Percentiles rank a stretch among this genome's conserved stretches.
Conservation (phyloP, 2,113 vertebrate genomes). For the Cebus imitator region DNA sequence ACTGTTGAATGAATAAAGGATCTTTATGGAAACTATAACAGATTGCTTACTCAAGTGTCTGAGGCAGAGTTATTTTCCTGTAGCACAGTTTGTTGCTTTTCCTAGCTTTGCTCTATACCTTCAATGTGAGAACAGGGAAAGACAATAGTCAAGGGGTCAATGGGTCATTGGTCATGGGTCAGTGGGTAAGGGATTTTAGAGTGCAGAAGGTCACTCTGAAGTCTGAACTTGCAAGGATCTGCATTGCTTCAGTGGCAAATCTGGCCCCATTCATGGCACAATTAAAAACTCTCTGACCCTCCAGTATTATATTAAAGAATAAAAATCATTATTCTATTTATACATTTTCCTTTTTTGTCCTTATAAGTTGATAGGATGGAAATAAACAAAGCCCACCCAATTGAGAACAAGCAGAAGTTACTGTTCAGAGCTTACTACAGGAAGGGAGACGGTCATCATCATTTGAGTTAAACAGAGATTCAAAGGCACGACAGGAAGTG, state of each 20-base stretch:
- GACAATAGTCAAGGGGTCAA: neutral
- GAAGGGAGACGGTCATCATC: neutral
- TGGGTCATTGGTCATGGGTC: neutral
- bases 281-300: neutral
- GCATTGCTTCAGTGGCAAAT: neutral
- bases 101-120: neutral
- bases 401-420: neutral
- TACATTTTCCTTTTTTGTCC: neutral
- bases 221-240: neutral
- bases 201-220: neutral
- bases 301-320: neutral
- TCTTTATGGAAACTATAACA: neutral
- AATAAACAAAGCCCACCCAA: neutral
- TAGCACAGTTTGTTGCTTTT: neutral
- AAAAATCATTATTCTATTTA: neutral
- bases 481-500: neutral
- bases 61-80: neutral
- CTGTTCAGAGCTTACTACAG: neutral
- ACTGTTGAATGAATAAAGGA: neutral
- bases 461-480: neutral
- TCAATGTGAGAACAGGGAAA: neutral
- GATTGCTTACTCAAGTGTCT: neutral
- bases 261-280: rapidly evolving
- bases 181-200: neutral
- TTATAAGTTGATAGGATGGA: neutral